These are phyloP conservation scores for Calliopsis andreniformis DNA, from an alignment of 1,140 invertebrate genomes.

Conservation along the genomic window DNA sequence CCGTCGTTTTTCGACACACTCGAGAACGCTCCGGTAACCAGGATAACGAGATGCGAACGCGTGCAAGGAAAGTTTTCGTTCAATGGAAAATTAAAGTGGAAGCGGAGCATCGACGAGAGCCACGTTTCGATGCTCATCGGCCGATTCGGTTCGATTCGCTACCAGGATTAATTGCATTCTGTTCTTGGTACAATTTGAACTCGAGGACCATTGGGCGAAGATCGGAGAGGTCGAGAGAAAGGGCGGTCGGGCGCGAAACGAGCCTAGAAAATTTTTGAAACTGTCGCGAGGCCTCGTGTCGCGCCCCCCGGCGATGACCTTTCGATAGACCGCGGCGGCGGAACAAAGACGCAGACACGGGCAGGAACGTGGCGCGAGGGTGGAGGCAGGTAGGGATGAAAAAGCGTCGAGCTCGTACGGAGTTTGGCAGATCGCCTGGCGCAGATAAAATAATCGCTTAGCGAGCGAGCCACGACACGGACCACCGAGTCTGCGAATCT, in stretches of 20 bases:
- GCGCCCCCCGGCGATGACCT: constrained; percentile 17
- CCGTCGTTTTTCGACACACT: background rate
- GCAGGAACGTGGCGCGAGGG: background rate
- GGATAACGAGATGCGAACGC: constrained; percentile 43
- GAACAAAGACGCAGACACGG: constrained; percentile 17
- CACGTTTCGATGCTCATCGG: background rate
- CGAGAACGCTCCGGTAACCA: constrained; percentile 31
- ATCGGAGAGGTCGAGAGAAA: too few relatives aligned
- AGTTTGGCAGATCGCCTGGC: constrained; percentile 76
- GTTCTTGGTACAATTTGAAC: too few relatives aligned
- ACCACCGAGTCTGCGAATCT: constrained; percentile 63
- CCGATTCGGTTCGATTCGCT: background rate
- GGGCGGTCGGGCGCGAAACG: background rate
- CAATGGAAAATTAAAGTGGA: background rate
- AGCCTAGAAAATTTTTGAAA: background rate
- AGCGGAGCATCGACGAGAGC: background rate
- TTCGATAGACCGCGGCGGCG: constrained; percentile 18
- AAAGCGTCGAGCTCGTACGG: constrained; percentile 46
- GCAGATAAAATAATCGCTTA: constrained; percentile 79
- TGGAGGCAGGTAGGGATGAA: background rate
- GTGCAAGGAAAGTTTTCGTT: constrained; percentile 28
- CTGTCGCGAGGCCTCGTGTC: background rate
- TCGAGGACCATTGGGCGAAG: too few relatives aligned
- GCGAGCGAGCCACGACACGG: constrained; percentile 67
- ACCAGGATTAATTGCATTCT: background rate